phyloP scores from a whole-genome alignment of 64 coral and sea anemone species.

The Platygyra sinensis region DNA sequence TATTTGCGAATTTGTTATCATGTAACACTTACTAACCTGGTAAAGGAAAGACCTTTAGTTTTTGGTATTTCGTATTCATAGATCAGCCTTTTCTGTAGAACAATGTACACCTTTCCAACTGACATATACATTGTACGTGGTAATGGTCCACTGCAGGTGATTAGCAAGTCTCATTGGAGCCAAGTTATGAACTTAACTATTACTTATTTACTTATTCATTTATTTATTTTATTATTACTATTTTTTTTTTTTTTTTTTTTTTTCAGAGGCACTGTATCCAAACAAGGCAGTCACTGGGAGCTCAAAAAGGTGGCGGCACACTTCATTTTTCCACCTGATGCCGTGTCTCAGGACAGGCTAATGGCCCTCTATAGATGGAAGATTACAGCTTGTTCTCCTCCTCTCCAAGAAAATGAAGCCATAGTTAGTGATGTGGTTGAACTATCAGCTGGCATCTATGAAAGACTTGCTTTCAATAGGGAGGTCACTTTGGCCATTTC shows the following conservation, averaged over 20 bases:
- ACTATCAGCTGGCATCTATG: neutral
- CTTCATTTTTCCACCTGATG: neutral
- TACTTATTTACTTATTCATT: too few species aligned
- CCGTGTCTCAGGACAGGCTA: neutral
- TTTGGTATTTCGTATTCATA: too few species aligned
- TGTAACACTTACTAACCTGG: too few species aligned
- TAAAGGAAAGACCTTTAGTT: too few species aligned
- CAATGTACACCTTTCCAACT: too few species aligned
- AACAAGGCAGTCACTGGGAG: neutral
- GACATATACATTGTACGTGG: too few species aligned
- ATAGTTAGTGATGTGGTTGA: neutral
- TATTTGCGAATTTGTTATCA: too few species aligned
- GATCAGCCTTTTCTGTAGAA: too few species aligned
- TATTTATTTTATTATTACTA: too few species aligned
- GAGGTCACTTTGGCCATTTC: neutral
- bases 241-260: neutral
- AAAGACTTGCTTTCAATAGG: neutral
- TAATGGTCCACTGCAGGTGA: too few species aligned
- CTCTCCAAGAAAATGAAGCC: conserved; percentile 1
- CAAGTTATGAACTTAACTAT: too few species aligned
- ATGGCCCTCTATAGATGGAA: conserved; percentile 1
- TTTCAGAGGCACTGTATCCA: neutral
- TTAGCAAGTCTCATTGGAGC: too few species aligned
- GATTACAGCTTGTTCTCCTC: neutral
- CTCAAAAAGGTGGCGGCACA: neutral